A percentile compares a stretch with the other conserved stretches of the same genome.
Conservation (phyloP, 2,113 vertebrate genomes). For the Archocentrus centrarchus region DNA sequence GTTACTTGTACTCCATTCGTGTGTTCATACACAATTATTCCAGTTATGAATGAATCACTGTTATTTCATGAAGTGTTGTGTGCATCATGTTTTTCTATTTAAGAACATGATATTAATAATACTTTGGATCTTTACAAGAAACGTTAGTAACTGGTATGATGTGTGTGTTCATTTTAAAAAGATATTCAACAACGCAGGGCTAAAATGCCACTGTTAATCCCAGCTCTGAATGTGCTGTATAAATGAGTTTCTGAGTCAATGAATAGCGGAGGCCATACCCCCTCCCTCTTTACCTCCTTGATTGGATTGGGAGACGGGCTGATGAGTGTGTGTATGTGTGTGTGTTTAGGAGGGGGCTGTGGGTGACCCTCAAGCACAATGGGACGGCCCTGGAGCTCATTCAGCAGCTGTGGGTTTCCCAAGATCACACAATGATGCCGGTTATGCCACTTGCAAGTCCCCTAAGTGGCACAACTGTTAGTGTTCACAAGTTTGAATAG, state of each 20-base stretch:
- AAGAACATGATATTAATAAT: background rate
- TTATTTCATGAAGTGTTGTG: background rate
- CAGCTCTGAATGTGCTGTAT: slow-evolving; percentile 44
- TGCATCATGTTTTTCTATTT: slow-evolving; percentile 2
- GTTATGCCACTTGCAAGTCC: slow-evolving; percentile 79
- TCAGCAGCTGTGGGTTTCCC: slow-evolving; percentile 89
- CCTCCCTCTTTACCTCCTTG: slow-evolving; percentile 62
- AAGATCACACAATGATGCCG: slow-evolving; percentile 86
- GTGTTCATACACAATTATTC: background rate
- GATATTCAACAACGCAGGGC: background rate
- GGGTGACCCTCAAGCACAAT: slow-evolving; percentile 80
- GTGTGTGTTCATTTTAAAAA: slow-evolving; percentile 4
- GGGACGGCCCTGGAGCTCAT: slow-evolving; percentile 76
- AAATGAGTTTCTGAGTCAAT: slow-evolving; percentile 63
- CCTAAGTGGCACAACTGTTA: slow-evolving; percentile 80
- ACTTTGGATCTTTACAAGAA: background rate
- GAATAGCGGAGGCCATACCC: slow-evolving; percentile 50
- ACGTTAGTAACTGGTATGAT: background rate
- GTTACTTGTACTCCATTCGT: background rate
- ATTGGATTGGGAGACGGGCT: slow-evolving; percentile 67
- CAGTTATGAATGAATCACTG: background rate
- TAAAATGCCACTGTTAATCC: slow-evolving; percentile 28
- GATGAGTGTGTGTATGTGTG: slow-evolving; percentile 64
- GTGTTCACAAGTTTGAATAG: slow-evolving; percentile 82
- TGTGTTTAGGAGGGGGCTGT: slow-evolving; percentile 72